A percentile compares a stretch with the other conserved stretches of the same genome.
Conservation (phyloP, 2,888 invertebrate genomes). For the Machimus atricapillus region DNA sequence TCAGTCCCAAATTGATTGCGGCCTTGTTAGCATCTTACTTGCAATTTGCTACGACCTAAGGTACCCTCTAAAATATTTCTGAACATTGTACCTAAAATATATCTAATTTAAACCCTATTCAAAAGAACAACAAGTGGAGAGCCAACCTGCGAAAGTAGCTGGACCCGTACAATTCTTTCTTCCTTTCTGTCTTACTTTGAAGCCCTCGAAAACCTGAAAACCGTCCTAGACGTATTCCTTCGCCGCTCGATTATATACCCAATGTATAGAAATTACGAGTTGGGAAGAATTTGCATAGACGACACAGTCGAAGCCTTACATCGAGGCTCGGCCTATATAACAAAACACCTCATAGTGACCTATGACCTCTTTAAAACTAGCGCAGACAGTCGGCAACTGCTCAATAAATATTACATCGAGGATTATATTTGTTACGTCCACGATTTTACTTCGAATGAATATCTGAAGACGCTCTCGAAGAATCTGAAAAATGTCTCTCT, state of each 20-base stretch:
- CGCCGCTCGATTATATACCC: constrained; percentile 58
- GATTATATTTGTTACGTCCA: constrained; percentile 57
- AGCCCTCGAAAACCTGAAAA: constrained; percentile 54
- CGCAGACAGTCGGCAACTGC: constrained; percentile 52
- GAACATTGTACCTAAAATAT: not conserved
- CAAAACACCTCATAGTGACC: constrained; percentile 57
- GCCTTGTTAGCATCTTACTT: constrained; percentile 57
- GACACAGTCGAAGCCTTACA: constrained; percentile 57
- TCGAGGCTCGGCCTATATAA: constrained; percentile 54
- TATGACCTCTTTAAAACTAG: constrained; percentile 52
- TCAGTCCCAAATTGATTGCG: constrained; percentile 55
- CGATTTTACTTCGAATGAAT: constrained; percentile 47
- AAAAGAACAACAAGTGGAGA: constrained; percentile 56
- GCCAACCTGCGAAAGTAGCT: constrained; percentile 58
- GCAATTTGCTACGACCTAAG: constrained; percentile 60
- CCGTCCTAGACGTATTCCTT: constrained; percentile 56
- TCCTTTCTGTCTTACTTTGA: constrained; percentile 57
- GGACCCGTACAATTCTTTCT: constrained; percentile 59
- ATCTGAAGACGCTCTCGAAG: constrained; percentile 54
- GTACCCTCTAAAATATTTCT: constrained; percentile 45
- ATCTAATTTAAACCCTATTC: not conserved
- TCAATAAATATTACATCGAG: constrained; percentile 56
- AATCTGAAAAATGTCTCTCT: constrained; percentile 57
- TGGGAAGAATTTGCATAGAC: constrained; percentile 55
- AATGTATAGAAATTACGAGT: constrained; percentile 58